Evolutionary conservation across 2,113 vertebrate genomes (phyloP).

Genomic region (Eptesicus fuscus): DNA sequence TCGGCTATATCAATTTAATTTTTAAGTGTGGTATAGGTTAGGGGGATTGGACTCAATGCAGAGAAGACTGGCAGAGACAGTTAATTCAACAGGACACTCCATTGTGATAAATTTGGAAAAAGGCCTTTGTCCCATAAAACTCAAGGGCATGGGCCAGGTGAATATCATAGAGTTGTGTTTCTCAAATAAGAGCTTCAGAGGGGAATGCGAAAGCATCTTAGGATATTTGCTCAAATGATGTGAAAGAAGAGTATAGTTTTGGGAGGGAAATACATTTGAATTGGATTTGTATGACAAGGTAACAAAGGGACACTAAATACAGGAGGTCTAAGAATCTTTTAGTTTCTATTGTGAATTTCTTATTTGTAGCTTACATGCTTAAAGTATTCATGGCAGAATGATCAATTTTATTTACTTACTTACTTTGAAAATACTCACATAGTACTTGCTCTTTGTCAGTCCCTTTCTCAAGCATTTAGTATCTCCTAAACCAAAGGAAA

Average conservation of each 20-base stretch:
- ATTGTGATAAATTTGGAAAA: conserved; percentile 2
- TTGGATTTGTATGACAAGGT: background rate
- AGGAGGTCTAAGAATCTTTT: background rate
- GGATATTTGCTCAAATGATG: background rate
- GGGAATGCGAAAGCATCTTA: background rate
- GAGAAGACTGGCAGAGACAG: background rate
- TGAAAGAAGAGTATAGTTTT: background rate
- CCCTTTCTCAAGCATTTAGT: background rate
- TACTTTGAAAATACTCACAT: background rate
- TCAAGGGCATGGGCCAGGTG: background rate
- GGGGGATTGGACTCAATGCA: background rate
- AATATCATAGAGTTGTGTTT: background rate
- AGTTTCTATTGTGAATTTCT: background rate
- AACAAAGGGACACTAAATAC: background rate
- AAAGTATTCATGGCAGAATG: background rate
- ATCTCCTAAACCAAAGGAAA: background rate
- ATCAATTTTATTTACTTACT: background rate
- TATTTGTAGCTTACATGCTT: background rate
- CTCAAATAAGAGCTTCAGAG: background rate
- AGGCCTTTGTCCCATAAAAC: background rate
- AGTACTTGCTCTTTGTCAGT: background rate
- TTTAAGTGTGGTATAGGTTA: background rate
- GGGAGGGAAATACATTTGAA: background rate
- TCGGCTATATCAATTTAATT: background rate
- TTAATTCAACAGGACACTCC: background rate